Percentiles rank a stretch among this genome's conserved stretches.
Evolutionary conservation across 2,888 invertebrate species (phyloP).

Genomic region (Bimastos eiseni): DNA sequence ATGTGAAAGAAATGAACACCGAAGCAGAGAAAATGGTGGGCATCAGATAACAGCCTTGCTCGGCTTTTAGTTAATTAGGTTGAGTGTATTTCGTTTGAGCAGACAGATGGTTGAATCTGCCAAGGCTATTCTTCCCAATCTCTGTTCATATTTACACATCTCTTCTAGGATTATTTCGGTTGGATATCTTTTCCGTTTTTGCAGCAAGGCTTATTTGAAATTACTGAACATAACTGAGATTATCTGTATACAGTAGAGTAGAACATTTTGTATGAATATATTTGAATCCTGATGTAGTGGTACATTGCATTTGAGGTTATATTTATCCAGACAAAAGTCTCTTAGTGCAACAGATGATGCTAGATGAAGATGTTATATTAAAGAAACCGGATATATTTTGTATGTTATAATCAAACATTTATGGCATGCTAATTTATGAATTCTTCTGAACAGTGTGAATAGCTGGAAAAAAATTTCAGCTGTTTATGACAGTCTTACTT

Average conservation of each 20-base stretch:
- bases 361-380: too few relatives aligned
- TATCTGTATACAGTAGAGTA: conserved; percentile 22
- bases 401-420: too few relatives aligned
- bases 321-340: background rate
- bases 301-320: conserved; percentile 1
- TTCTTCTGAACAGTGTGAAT: too few relatives aligned
- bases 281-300: conserved; percentile 19
- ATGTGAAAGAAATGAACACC: conserved; percentile 82
- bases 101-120: background rate
- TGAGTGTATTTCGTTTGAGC: background rate
- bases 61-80: background rate
- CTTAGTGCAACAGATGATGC: background rate
- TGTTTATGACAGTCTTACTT: too few relatives aligned
- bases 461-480: too few relatives aligned
- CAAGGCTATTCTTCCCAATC: too few relatives aligned
- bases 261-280: conserved; percentile 28
- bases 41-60: background rate
- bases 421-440: too few relatives aligned
- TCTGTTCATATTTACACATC: background rate
- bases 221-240: background rate
- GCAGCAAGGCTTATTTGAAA: background rate
- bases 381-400: too few relatives aligned
- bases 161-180: background rate
- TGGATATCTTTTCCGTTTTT: background rate
- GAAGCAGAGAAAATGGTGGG: conserved; percentile 79